Base-by-base conservation (phyloP, 2,113 vertebrate genomes). In the Mus pahari region DNA sequence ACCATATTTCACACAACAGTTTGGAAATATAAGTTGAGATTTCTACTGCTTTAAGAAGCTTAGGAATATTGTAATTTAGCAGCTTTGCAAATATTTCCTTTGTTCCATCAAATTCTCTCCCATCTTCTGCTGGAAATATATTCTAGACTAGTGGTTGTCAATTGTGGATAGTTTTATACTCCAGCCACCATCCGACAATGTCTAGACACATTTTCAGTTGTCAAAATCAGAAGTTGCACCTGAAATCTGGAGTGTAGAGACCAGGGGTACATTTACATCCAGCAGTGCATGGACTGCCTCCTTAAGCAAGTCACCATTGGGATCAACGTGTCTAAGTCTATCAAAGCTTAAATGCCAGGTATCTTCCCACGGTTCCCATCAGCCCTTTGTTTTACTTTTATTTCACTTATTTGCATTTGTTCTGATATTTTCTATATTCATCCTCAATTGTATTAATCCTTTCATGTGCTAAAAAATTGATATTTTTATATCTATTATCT, bases 201-300 rank as follows among this genome's bases (percentile, higher is more conserved):
- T 81, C 14, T 82, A 90, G 39, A 8, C 39, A 92, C 26, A 33
- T 66, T 79, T 89, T 86, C 11, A 70, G 14, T 31, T 92, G 28
- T 81, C 26, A 89, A 86, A 86, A 86, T 39, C 45, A 68, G 1
- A 33, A 8, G 1, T 60, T 73, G 3, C 16, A 58, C 42, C 22
- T 78, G 55, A 12, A 9, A 84, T 53, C 53, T 24, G 53, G 4
- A n/a, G 4, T 1, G 11, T 77, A 48, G 62, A 82, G 1, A 2
- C 3, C 19, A 53, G 42, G 10, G 31, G 33, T 48, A 4, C 31
- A 42, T 33, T n/a, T 53, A 16, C 12, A 60, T 5, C 1, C 28
- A n/a, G 6, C 3, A 45, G 16, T 48, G 1, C 0, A 31, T 45
- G 70, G 7, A 9, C 1, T 28, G 17, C 10, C 7, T n/a, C 31